Conservation (phyloP, 2,888 invertebrate genomes). For the Caenorhabditis becei region DNA sequence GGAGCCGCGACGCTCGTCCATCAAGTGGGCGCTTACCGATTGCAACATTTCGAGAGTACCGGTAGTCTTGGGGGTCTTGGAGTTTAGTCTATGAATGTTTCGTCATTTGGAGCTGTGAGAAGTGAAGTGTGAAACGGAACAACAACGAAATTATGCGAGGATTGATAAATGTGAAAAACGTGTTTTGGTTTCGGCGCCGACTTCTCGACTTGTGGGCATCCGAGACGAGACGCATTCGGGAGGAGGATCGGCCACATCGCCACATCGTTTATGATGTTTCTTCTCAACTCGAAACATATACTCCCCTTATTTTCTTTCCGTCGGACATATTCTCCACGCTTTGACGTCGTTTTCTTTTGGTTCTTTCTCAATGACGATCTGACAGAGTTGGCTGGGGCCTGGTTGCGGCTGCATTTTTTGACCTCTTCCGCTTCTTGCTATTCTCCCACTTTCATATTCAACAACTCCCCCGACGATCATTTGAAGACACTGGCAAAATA, state of each 20-base stretch:
- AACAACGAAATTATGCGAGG: conserved; percentile 39
- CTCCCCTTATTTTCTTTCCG: conserved; percentile 39
- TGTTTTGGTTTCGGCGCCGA: conserved; percentile 2
- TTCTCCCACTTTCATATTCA: conserved; percentile 60
- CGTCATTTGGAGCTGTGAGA: conserved; percentile 10
- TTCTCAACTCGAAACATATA: conserved; percentile 57
- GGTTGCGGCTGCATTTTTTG: conserved; percentile 25
- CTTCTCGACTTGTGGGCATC: background rate
- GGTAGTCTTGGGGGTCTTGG: background rate
- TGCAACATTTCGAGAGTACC: conserved; percentile 68
- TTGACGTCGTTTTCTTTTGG: conserved; percentile 43
- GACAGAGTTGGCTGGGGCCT: conserved; percentile 26
- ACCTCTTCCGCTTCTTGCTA: conserved; percentile 19
- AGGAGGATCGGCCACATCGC: conserved; percentile 13
- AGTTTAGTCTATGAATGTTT: conserved; percentile 28
- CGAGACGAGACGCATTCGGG: too few relatives aligned
- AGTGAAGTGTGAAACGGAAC: conserved; percentile 16
- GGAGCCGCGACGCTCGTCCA: conserved; percentile 71
- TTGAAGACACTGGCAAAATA: conserved; percentile 22
- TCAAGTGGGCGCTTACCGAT: conserved; percentile 73
- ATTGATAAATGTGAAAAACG: conserved; percentile 55
- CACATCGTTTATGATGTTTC: conserved; percentile 62
- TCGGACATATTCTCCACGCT: conserved; percentile 42
- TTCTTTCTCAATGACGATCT: conserved; percentile 54
- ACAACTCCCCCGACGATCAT: conserved; percentile 66